Conservation (phyloP, 2,888 invertebrate genomes). For the Nudaria mundana region DNA sequence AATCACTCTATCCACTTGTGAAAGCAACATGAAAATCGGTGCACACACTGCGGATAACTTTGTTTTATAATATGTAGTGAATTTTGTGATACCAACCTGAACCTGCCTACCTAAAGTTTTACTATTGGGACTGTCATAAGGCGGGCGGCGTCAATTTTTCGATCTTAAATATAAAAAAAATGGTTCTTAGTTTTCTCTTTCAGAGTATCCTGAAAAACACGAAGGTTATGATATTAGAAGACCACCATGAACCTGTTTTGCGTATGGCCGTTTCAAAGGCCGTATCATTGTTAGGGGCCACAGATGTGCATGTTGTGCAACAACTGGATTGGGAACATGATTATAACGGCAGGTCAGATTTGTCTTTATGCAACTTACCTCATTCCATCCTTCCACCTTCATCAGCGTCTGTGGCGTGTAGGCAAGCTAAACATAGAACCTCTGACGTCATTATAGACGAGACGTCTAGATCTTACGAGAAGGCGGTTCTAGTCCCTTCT, state of each 20-base stretch:
- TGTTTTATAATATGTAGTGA: no score
- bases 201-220: slow-evolving; percentile 47
- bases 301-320: slow-evolving; percentile 52
- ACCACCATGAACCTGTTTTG: slow-evolving; percentile 60
- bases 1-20: no score
- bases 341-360: slow-evolving; percentile 59
- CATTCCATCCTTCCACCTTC: background rate
- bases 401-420: background rate
- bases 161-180: no score
- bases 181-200: background rate
- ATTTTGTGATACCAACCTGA: no score
- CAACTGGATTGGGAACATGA: slow-evolving; percentile 56
- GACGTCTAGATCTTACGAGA: no score
- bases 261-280: slow-evolving; percentile 70
- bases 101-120: no score
- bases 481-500: no score
- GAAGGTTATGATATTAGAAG: slow-evolving; percentile 67
- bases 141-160: no score
- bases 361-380: background rate
- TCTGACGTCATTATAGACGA: no score
- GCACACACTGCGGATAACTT: no score
- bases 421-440: no score
- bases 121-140: no score
- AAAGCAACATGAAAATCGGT: background rate
- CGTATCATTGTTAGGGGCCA: slow-evolving; percentile 57